A percentile compares a stretch with the other conserved stretches of the same genome.
These are phyloP conservation scores for Sesia bembeciformis DNA, from an alignment of 2,888 invertebrate species.

Conservation along the genomic window DNA sequence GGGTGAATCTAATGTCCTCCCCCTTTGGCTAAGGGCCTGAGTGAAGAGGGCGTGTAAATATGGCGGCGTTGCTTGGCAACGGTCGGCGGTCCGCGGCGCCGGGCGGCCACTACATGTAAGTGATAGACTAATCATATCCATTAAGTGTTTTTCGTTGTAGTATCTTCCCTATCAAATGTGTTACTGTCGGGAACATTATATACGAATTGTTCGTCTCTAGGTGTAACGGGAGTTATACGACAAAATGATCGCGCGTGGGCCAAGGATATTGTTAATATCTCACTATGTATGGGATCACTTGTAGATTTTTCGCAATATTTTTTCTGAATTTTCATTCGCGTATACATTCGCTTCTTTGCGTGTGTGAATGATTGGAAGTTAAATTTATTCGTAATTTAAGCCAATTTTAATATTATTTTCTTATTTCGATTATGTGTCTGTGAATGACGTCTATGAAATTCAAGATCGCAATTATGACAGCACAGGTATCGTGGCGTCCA, in stretches of 20 bases:
- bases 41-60: constrained; percentile 27
- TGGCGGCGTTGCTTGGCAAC: constrained; percentile 45
- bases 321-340: constrained; percentile 26
- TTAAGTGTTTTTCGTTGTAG: constrained; percentile 57
- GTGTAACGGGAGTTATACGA: constrained; percentile 38
- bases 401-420: neutral
- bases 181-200: constrained; percentile 42
- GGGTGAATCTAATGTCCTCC: too few relatives aligned
- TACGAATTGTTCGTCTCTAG: constrained; percentile 35
- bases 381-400: constrained; percentile 10
- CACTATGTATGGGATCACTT: constrained; percentile 60
- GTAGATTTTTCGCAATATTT: constrained; percentile 52
- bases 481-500: too few relatives aligned
- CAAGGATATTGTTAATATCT: constrained; percentile 59
- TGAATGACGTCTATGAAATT: too few relatives aligned
- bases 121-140: constrained; percentile 64
- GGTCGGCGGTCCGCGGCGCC: neutral
- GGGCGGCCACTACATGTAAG: constrained; percentile 20
- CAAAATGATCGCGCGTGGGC: constrained; percentile 51
- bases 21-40: too few relatives aligned
- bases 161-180: constrained; percentile 40
- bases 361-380: constrained; percentile 17
- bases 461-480: too few relatives aligned
- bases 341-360: constrained; percentile 31
- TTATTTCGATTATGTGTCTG: neutral